Evolutionary conservation across 2,797 vertebrate species (phyloP), one percentile per base, ranked within the genome.

Genomic region (Nyctalus aviator): DNA sequence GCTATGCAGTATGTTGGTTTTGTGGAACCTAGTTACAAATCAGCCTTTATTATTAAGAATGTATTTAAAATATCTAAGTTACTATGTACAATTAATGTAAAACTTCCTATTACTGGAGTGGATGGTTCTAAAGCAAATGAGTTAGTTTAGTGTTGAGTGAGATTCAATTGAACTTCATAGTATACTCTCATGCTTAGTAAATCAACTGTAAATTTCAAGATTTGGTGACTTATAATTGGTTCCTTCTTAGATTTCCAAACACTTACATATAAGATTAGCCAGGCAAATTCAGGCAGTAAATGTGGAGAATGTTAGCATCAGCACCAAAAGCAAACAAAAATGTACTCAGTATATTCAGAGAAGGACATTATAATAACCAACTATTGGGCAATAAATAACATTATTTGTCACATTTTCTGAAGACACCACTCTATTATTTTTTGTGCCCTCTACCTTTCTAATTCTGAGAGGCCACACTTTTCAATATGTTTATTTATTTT

Each of bases 151-250:
- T 57, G 53, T 91, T 98, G 87, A 90, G 25, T 87, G 91, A 90
- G 88, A 93, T 90, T 93, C 79, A 59, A 88, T 72, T 95, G 95
- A 92, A 97, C 78, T 92, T 68, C 2, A 44, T 77, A 97, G 50
- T 35, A 91, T 32, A 96, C 94, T 50, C 62, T 77, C 57, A 92
- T 94, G 0, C 44, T 82, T 97, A 86, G 87, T 90, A 93, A 93
- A 93, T 92, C 88, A 96, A 93, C 76, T 84, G 68, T 96, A 96
- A 93, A 96, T 93, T 96, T 96, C 89, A 96, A 95, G 93, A 95
- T 84, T 95, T 95, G 71, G 53, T 91, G 84, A 95, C 88, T 95
- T 94, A 77, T 92, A 93, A 96, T 93, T 95, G 88, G 30, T 85
- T 97, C 76, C 0, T 77, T 96, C 35, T 94, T 97, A 32, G 90